These are phyloP conservation scores for Urocolius indicus DNA, from an alignment of 2,113 vertebrate genomes.

Conservation along the genomic window DNA sequence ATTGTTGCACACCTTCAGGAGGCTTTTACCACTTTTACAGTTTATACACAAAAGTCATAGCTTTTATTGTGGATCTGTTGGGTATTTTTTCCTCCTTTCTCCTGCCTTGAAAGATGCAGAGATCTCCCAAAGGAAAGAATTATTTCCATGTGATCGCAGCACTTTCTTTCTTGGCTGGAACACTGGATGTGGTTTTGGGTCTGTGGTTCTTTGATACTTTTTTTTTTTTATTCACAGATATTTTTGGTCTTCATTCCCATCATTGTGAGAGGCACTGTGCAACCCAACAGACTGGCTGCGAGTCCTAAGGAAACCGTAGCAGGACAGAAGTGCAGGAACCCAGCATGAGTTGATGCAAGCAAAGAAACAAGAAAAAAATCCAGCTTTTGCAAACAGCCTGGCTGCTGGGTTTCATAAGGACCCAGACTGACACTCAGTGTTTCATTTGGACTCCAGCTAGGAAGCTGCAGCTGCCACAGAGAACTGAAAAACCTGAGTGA, in stretches of 20 bases:
- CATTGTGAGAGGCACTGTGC: not conserved
- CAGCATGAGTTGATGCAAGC: not conserved
- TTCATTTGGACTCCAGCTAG: constrained; percentile 53
- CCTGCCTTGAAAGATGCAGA: not conserved
- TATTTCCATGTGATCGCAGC: constrained; percentile 34
- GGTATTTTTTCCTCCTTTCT: not conserved
- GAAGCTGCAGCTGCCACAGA: not conserved
- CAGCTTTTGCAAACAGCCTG: not conserved
- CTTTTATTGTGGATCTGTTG: rapidly evolving
- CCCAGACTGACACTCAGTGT: constrained; percentile 9
- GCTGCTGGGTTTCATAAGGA: constrained; percentile 20
- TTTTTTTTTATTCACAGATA: not conserved
- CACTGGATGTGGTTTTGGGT: constrained; percentile 29
- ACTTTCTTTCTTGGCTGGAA: constrained; percentile 16
- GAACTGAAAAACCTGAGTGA: not conserved
- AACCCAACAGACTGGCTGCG: not conserved
- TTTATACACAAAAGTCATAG: not conserved
- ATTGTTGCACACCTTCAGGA: not conserved
- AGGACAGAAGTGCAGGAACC: not conserved
- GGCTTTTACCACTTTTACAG: not conserved
- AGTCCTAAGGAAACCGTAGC: not conserved
- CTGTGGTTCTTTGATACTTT: not conserved
- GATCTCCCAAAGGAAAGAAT: constrained; percentile 2
- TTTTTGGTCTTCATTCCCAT: not conserved
- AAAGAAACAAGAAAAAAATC: not conserved